Evolutionary conservation across 2,797 vertebrate genomes (phyloP).

Genomic region (Molossus alvarezi): DNA sequence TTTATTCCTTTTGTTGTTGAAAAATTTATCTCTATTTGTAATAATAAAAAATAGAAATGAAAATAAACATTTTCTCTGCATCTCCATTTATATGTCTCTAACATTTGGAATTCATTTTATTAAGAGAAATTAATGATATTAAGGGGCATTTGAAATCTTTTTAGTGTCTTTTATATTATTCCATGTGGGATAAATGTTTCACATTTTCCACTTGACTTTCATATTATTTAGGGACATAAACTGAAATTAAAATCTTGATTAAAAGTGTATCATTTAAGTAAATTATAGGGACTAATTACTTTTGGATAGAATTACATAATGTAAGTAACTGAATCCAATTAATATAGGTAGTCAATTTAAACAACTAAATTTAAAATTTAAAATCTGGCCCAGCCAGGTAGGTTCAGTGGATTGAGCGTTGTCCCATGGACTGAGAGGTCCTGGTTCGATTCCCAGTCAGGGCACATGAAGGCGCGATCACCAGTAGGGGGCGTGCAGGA

Average conservation of each 20-base stretch:
- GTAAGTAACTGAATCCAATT: conserved; percentile 50
- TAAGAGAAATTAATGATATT: conserved; percentile 18
- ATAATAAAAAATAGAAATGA: conserved; percentile 47
- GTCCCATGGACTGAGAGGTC: too few species aligned
- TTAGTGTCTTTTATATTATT: neutral
- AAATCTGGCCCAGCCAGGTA: neutral
- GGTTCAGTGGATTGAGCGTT: too few species aligned
- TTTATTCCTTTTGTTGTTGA: neutral
- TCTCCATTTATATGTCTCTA: neutral
- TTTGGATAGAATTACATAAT: conserved; percentile 32
- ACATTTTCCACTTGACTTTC: conserved; percentile 62
- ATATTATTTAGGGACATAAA: neutral
- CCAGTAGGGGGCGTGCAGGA: too few species aligned
- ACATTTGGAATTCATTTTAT: conserved; percentile 26
- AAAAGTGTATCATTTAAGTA: conserved; percentile 57
- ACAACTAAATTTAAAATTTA: neutral
- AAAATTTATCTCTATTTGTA: neutral
- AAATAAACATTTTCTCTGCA: neutral
- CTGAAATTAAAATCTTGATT: conserved; percentile 71
- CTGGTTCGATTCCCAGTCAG: too few species aligned
- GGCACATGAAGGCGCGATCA: too few species aligned
- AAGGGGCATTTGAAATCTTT: neutral
- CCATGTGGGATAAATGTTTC: neutral
- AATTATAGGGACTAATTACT: conserved; percentile 44
- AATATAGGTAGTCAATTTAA: neutral